Evolutionary conservation across 2,113 vertebrate genomes (phyloP), one percentile per base, ranked within the genome.

Genomic region (Gymnocephalus cernua): DNA sequence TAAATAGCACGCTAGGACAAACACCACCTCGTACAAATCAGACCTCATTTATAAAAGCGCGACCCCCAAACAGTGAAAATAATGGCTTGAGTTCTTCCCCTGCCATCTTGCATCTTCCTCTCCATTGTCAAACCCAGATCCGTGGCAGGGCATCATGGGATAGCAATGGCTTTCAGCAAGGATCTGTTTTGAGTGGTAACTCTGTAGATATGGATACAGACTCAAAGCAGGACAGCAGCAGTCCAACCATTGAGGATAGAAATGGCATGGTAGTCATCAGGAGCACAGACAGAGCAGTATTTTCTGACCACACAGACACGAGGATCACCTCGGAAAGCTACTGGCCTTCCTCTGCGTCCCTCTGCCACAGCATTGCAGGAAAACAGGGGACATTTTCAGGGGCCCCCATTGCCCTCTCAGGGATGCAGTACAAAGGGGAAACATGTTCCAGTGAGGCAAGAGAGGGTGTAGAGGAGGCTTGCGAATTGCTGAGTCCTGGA

Each of bases 91-190:
- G 87, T 69, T 92, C 94, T 18, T 91, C 93, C 75, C 93, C 95
- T 29, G 91, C 94, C 67, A 89, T 93, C 50, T 87, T 95, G 74
- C 92, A 94, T 77, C 91, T 94, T 82, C 88, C 93, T 79, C 90
- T 93, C 29, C 88, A 92, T 84, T 93, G 90, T 89, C 94, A 95
- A 93, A 94, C 87, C 18, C 92, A 93, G 86, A 89, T 93, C 8
- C 83, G 58, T 41, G 89, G 89, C 73, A 91, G 70, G 69, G 92
- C 86, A 47, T 76, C 90, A 6, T 91, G 93, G 92, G 88, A 89
- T 1, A 84, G 69, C 66, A 91, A 77, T 3, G 80, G 68, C 32
- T 79, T 73, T 67, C 51, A 64, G n/a, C 83, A 88, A 59, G 89
- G 78, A 75, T 62, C 88, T 32, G 77, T 79, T 83, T 62, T 79